phyloP scores from a whole-genome alignment of 2,113 vertebrate species.

The Natator depressus region DNA sequence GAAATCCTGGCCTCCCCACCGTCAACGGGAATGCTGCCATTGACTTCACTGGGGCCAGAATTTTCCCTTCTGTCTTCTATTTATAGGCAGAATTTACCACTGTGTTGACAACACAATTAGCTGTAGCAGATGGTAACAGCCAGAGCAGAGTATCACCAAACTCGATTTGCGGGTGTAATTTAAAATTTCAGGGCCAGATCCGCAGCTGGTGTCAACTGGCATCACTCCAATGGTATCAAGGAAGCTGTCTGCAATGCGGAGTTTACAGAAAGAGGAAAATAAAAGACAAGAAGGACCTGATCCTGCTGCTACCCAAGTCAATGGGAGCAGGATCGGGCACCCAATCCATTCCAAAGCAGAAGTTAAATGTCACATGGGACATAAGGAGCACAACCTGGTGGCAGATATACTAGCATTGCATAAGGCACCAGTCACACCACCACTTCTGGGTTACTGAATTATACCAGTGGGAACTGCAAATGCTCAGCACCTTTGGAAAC shows the following conservation, averaged over 20 bases:
- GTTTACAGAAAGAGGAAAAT: background rate
- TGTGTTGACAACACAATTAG: slow-evolving; percentile 41
- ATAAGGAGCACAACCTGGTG: background rate
- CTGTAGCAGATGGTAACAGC: slow-evolving; percentile 46
- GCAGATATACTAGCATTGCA: background rate
- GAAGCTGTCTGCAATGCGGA: background rate
- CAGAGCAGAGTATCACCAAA: slow-evolving; percentile 51
- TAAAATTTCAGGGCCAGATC: background rate
- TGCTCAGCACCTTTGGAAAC: background rate
- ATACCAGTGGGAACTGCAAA: accelerated
- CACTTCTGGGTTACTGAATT: accelerated
- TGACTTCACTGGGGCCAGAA: accelerated
- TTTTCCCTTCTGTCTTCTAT: slow-evolving; percentile 2
- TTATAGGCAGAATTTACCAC: background rate
- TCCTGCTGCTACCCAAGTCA: background rate
- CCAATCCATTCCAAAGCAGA: background rate
- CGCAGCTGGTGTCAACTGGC: background rate
- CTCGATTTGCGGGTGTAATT: slow-evolving; percentile 22
- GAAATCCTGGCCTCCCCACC: background rate
- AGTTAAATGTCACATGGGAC: background rate
- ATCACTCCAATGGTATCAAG: background rate
- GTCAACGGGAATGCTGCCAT: background rate
- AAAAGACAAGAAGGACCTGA: background rate
- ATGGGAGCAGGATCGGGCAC: background rate
- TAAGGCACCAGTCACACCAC: background rate